Conservation (phyloP, 2,888 invertebrate genomes). For the Leistus spinibarbis region DNA sequence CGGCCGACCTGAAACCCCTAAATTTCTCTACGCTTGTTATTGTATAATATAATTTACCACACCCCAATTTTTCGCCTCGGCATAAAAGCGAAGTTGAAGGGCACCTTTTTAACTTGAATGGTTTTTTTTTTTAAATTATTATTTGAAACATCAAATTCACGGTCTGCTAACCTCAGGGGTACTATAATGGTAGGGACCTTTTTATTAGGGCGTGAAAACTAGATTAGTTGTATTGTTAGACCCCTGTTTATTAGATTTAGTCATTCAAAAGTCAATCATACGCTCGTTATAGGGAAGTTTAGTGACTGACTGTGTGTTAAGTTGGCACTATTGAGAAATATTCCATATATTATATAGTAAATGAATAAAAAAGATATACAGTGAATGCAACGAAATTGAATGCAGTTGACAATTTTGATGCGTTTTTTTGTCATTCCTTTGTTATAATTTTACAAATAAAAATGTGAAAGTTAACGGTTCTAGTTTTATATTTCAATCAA, state of each 20-base stretch:
- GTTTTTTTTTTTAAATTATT: conserved; percentile 14
- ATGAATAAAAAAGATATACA: not conserved
- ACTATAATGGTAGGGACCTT: conserved; percentile 39
- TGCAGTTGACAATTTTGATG: not conserved
- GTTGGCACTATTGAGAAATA: not conserved
- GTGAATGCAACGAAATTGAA: not conserved
- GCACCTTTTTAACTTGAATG: not conserved
- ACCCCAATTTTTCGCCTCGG: not conserved
- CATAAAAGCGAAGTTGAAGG: not conserved
- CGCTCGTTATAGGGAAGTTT: conserved; percentile 42
- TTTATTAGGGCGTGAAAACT: conserved; percentile 49
- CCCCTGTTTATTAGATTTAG: conserved; percentile 48
- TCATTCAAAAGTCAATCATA: conserved; percentile 49
- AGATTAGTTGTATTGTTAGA: conserved; percentile 48
- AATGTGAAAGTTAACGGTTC: not conserved
- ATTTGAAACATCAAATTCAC: conserved; percentile 1
- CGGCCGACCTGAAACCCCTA: not conserved
- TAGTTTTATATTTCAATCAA: not conserved
- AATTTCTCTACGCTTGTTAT: not conserved
- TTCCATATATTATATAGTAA: not conserved
- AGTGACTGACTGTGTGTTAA: not conserved
- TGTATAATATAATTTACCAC: not conserved
- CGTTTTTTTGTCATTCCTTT: not conserved
- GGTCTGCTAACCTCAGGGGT: conserved; percentile 10
- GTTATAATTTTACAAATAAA: not conserved